A percentile compares a stretch with the other conserved stretches of the same genome.
These are phyloP conservation scores for Fukomys damarensis DNA, from an alignment of 2,113 vertebrate species.

Conservation along the genomic window DNA sequence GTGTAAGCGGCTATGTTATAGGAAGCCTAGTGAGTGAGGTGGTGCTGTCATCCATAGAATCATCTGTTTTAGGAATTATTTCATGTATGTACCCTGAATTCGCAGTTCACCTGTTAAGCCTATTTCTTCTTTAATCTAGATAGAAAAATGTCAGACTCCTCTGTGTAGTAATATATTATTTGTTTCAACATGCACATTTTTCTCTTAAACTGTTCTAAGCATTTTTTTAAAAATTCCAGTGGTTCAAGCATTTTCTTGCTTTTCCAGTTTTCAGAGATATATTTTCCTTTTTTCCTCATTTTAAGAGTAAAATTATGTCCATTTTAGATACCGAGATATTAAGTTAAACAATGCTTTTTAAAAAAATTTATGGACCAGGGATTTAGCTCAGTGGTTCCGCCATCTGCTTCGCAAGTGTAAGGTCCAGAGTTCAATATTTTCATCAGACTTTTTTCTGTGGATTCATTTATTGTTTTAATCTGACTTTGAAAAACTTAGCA, in stretches of 20 bases:
- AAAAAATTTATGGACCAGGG: too few relatives aligned
- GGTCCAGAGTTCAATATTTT: too few relatives aligned
- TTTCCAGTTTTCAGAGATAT: neutral
- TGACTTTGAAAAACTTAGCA: conserved; percentile 15
- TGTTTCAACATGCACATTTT: neutral
- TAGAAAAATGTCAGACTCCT: neutral
- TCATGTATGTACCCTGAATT: conserved; percentile 16
- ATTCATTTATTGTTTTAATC: conserved; percentile 14
- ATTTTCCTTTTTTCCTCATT: neutral
- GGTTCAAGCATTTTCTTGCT: neutral
- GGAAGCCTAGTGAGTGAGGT: neutral
- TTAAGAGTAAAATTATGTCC: neutral
- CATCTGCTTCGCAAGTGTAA: too few relatives aligned
- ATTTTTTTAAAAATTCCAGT: neutral
- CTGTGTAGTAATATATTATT: neutral
- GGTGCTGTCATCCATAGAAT: neutral
- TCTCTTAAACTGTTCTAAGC: neutral
- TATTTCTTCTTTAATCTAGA: neutral
- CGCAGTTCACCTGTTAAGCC: neutral
- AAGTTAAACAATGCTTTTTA: neutral
- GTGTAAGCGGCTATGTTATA: neutral
- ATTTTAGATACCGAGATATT: neutral
- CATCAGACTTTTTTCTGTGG: conserved; percentile 22
- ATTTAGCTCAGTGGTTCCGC: too few relatives aligned
- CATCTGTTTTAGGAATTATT: conserved; percentile 11